Evolutionary conservation across 2,797 vertebrate species (phyloP), one percentile per base, ranked within the genome.

Genomic region (Syngnathus acus): DNA sequence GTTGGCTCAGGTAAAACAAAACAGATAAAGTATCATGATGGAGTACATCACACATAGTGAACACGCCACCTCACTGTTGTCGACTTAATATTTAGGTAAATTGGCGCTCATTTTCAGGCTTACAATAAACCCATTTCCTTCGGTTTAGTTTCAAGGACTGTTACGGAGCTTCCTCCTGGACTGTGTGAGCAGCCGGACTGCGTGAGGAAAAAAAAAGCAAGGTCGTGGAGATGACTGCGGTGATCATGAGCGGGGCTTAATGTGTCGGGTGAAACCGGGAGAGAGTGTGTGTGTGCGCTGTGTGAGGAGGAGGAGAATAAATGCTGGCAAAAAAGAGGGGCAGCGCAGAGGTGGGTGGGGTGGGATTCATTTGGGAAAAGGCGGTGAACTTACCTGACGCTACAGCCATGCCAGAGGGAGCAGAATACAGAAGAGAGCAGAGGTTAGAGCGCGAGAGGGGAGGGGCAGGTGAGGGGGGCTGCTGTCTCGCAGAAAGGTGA

Each of bases 391-490:
- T 95, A 98, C 96, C 96, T 98, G 93, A 96, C 93, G 90, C 96
- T 98, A 97, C 90, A 95, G 92, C 92, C 94, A 97, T 94, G 94
- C 93, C 95, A 97, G 86, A 94, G 95, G 93, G 93, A 97, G 95
- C 94, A 97, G 93, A 97, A 95, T 95, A 96, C 94, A 97, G 95
- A 97, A 97, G 94, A 98, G 90, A 98, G 96, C 90, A 98, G 91
- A 96, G 92, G 93, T 98, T 98, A 98, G 94, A 95, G 95, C 92
- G 92, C 94, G 92, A 91, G 89, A 89, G 89, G 88, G 88, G 88
- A 71, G 87, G 82, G 81, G 82, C 82, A 80, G 87, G 82, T 79
- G 86, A 83, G 85, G 78, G 83, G 94, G 91, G 93, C 92, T 94
- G 94, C 94, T 93, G 94, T 94, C 95, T 93, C 88, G 94, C 92